Conservation (phyloP, 2,797 vertebrate genomes). For the Enteromius afrohamiltoni region DNA sequence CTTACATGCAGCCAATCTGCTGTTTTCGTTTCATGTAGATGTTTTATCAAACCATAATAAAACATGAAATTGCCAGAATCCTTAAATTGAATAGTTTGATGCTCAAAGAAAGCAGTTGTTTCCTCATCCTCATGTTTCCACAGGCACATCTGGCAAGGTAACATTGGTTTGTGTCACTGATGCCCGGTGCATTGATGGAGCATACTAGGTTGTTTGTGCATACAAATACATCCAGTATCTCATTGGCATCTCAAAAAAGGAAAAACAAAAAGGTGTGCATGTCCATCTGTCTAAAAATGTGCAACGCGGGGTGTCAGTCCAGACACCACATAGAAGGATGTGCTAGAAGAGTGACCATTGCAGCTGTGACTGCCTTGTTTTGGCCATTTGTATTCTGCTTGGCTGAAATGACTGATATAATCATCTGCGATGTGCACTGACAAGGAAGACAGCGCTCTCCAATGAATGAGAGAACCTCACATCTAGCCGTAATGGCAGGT, state of each 20-base stretch:
- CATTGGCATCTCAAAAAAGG: slow-evolving; percentile 60
- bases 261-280: slow-evolving; percentile 59
- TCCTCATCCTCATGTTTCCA: not conserved
- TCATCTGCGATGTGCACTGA: slow-evolving; percentile 59
- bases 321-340: slow-evolving; percentile 54
- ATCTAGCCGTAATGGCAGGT: slow-evolving; percentile 48
- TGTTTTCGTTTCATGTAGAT: not conserved
- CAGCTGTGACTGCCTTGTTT: slow-evolving; percentile 60
- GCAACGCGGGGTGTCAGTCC: slow-evolving; percentile 54
- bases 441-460: slow-evolving; percentile 50
- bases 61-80: not conserved
- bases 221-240: slow-evolving; percentile 54
- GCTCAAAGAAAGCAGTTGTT: not conserved
- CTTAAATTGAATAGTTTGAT: slow-evolving; percentile 3
- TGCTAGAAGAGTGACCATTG: slow-evolving; percentile 53
- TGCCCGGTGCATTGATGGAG: slow-evolving; percentile 41
- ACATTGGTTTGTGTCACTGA: slow-evolving; percentile 23
- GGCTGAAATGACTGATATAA: slow-evolving; percentile 62
- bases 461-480: slow-evolving; percentile 28
- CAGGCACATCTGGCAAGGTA: slow-evolving; percentile 13
- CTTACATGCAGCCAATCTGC: not conserved
- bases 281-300: slow-evolving; percentile 63
- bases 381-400: slow-evolving; percentile 58
- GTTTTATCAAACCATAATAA: not conserved
- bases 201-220: slow-evolving; percentile 52